Percentiles rank a stretch among this genome's conserved stretches.
Evolutionary conservation across 2,113 vertebrate genomes (phyloP).

Genomic region (Girardinichthys multiradiatus): DNA sequence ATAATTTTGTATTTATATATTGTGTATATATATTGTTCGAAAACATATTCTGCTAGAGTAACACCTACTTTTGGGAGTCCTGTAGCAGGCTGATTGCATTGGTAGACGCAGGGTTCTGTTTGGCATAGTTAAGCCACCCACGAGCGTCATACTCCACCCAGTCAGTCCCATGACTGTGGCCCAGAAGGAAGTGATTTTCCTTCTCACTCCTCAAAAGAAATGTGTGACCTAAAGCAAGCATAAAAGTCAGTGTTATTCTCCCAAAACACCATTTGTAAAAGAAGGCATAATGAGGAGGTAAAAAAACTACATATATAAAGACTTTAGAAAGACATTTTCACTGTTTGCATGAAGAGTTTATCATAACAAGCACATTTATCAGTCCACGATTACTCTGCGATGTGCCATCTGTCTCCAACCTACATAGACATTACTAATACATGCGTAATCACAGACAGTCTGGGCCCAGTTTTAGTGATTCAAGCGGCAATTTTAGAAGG

Average conservation of each 20-base stretch:
- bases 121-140: constrained; percentile 90
- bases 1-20: neutral
- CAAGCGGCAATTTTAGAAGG: neutral
- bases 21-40: neutral
- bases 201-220: constrained; percentile 89
- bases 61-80: constrained; percentile 95
- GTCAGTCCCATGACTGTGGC: constrained; percentile 92
- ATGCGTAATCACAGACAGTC: constrained; percentile 4
- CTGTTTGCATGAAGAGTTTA: constrained; percentile 1
- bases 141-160: constrained; percentile 92
- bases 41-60: neutral
- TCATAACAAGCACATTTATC: constrained; percentile 16
- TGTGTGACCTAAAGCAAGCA: constrained; percentile 82
- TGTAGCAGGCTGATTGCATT: constrained; percentile 87
- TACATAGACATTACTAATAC: constrained; percentile 13
- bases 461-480: constrained; percentile 10
- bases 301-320: constrained; percentile 9
- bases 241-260: constrained; percentile 8
- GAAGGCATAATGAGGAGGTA: neutral
- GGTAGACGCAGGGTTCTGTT: constrained; percentile 88
- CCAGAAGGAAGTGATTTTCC: constrained; percentile 89
- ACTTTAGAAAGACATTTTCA: neutral
- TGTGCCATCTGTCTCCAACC: constrained; percentile 7
- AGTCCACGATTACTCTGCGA: constrained; percentile 11
- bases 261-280: neutral